Evolutionary conservation across 2,113 vertebrate species (phyloP), one percentile per base, ranked within the genome.

Genomic region (Cettia cetti): DNA sequence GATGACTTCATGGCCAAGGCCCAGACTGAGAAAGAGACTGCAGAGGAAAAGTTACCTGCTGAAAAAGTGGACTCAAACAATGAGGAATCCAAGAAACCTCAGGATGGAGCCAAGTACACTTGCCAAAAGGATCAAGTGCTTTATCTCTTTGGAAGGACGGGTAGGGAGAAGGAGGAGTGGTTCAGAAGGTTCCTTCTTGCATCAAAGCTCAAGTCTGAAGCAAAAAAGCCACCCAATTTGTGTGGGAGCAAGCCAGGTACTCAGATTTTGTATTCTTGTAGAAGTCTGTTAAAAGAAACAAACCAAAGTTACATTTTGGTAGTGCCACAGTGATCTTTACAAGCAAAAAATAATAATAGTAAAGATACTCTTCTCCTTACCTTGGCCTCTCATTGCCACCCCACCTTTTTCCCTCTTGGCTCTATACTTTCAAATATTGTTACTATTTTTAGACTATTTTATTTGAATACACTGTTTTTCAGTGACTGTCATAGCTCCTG

Each of bases 151-250:
- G 99, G 99, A 64, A 99, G 99, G 97, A 99, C 99, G 0, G 99
- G 99, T 19, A 97, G 99, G 69, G 99, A 99, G 90, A 99, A 99
- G 94, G 99, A 99, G 83, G 99, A 99, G 63, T 99, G 99, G 99
- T 99, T 99, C 96, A 97, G 98, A 57, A 98, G 98, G 92, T 99
- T 99, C 90, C 97, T 99, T 83, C 93, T 99, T 1, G 99, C 98
- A 12, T 99, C 99, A 31, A 98, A 97, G 83, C 95, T 98, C 64
- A 99, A 98, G 96, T 97, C 96, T 2, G 99, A 99, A 60, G 97
- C 86, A 23, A 99, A 97, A 97, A 98, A 98, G 96, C 74, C 90
- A 13, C 37, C 96, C n/a, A 92, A 93, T 89, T 54, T 98, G 64
- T 95, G 98, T 91, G 98, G 97, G 90, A 96, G 97, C 96, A 99